Evolutionary conservation across 2,888 invertebrate species (phyloP).

Genomic region (Trissolcus brochymenae): DNA sequence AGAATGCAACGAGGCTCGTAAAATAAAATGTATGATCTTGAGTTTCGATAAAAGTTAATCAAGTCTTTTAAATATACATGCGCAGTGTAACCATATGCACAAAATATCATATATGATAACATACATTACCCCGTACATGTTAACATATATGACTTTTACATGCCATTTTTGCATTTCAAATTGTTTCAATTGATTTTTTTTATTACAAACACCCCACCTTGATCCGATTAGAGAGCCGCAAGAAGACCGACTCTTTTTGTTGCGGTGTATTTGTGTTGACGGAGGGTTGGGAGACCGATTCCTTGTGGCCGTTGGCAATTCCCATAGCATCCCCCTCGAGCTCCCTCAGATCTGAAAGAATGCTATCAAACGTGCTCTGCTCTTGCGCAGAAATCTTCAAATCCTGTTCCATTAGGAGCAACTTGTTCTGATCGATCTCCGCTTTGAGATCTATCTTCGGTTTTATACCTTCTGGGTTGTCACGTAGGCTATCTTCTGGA

Average conservation of each 20-base stretch:
- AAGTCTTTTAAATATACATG: too few relatives aligned
- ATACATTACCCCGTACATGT: too few relatives aligned
- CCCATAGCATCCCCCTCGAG: constrained; percentile 66
- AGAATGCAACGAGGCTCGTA: too few relatives aligned
- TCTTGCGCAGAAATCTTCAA: constrained; percentile 65
- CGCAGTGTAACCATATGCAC: too few relatives aligned
- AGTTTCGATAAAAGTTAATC: too few relatives aligned
- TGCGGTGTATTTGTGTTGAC: constrained; percentile 68
- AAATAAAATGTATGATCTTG: too few relatives aligned
- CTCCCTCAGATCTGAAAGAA: constrained; percentile 73
- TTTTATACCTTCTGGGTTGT: background rate
- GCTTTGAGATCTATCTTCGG: constrained; percentile 22
- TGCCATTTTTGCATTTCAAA: too few relatives aligned
- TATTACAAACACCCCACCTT: constrained; percentile 81
- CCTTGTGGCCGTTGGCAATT: constrained; percentile 69
- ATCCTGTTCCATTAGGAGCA: constrained; percentile 52
- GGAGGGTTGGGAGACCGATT: constrained; percentile 72
- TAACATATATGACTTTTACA: too few relatives aligned
- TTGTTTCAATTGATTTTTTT: too few relatives aligned
- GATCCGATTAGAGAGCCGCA: constrained; percentile 95
- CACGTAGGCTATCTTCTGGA: constrained; percentile 11
- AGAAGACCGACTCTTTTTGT: constrained; percentile 96
- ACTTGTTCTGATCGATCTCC: constrained; percentile 50
- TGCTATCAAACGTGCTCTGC: constrained; percentile 70
- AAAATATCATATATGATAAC: too few relatives aligned